Evolutionary conservation across 2,888 invertebrate genomes (phyloP).

Genomic region (Tribolium freemani): DNA sequence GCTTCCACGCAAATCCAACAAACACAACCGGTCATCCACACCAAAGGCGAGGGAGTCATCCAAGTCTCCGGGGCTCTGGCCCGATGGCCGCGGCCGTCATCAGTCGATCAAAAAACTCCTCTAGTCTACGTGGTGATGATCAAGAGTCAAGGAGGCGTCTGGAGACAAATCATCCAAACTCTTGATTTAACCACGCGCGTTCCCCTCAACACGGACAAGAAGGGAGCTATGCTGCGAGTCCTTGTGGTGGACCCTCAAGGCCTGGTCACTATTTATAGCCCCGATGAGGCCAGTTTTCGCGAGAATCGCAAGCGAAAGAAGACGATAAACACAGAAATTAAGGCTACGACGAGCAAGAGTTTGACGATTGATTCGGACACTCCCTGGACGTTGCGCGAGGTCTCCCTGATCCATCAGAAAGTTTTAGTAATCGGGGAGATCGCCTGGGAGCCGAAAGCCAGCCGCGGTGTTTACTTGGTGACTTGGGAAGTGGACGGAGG

Average conservation of each 20-base stretch:
- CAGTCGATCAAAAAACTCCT: constrained; percentile 71
- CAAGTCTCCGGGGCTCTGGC: constrained; percentile 75
- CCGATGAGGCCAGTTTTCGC: constrained; percentile 73
- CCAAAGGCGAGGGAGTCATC: constrained; percentile 79
- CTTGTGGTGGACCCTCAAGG: constrained; percentile 80
- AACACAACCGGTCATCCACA: constrained; percentile 79
- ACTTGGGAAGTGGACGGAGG: constrained; percentile 89
- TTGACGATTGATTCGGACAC: constrained; percentile 69
- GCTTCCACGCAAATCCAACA: constrained; percentile 74
- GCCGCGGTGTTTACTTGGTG: constrained; percentile 80
- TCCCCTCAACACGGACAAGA: constrained; percentile 74
- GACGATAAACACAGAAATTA: constrained; percentile 70
- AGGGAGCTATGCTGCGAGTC: constrained; percentile 76
- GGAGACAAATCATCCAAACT: constrained; percentile 79
- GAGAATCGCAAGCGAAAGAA: constrained; percentile 66
- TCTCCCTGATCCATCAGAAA: constrained; percentile 81
- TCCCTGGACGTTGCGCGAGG: constrained; percentile 77
- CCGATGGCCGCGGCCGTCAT: constrained; percentile 76
- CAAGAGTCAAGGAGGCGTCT: constrained; percentile 74
- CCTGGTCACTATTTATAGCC: constrained; percentile 79
- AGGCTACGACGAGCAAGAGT: constrained; percentile 70
- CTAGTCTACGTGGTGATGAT: constrained; percentile 81
- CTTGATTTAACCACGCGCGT: constrained; percentile 76
- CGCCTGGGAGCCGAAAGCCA: constrained; percentile 79
- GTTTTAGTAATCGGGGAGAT: constrained; percentile 80